A percentile compares a stretch with the other conserved stretches of the same genome.
Evolutionary conservation across 2,797 vertebrate species (phyloP).

Genomic region (Manis pentadactyla): DNA sequence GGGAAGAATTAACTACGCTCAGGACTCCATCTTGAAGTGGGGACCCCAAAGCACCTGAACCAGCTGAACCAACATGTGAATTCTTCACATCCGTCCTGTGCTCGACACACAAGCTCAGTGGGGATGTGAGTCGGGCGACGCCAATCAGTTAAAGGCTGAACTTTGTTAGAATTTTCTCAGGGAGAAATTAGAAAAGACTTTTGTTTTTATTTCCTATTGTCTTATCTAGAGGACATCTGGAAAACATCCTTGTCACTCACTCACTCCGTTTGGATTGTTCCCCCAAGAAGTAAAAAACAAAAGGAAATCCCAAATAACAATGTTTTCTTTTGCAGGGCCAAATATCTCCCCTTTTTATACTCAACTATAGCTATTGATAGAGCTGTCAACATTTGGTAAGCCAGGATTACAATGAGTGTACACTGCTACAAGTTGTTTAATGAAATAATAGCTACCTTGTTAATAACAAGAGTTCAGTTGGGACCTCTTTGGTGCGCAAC

Average conservation of each 20-base stretch:
- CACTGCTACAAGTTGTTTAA: too few species aligned
- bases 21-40: neutral
- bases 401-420: neutral
- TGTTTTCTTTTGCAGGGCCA: neutral
- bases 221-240: slow-evolving; percentile 58
- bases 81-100: neutral
- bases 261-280: slow-evolving; percentile 34
- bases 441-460: neutral
- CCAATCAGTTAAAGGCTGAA: neutral
- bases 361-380: neutral
- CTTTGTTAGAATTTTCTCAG: slow-evolving; percentile 13
- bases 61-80: neutral
- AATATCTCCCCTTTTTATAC: neutral
- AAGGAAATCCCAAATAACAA: slow-evolving; percentile 34
- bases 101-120: neutral
- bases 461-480: neutral
- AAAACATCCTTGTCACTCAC: slow-evolving; percentile 5
- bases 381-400: neutral
- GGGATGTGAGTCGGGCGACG: neutral
- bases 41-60: neutral
- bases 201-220: slow-evolving; percentile 44
- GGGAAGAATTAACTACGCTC: neutral
- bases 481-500: neutral
- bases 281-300: slow-evolving; percentile 25
- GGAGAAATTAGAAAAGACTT: slow-evolving; percentile 46